Base-by-base conservation (phyloP, 1,140 invertebrate species). In the Epicauta chinensis region DNA sequence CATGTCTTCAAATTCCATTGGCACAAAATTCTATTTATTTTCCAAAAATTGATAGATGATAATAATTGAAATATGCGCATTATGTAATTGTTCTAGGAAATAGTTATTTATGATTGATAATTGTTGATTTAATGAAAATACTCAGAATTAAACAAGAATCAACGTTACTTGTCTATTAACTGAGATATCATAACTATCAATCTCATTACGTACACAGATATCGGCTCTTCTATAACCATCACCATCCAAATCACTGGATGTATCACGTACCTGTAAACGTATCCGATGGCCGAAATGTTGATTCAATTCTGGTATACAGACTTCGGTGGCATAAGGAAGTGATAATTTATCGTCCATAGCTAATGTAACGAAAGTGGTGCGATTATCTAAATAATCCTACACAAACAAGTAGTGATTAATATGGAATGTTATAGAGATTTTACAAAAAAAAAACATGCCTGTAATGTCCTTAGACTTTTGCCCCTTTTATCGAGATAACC, bases 221-320 rank as follows among this genome's bases (percentile, higher is more conserved):
- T 77, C 75, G 2, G 76, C 60, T 44, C 73, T 68, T 2, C 62
- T 60, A 51, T 65, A 72, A 7, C 69, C 69, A 31, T 50, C 63
- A n/a, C 66, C 68, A 15, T 47, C 56, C n/a, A 75, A 57, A 60
- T 74, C 64, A n/a, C 50, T 54, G 2, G 68, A 67, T 7, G 61
- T 55, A 59, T 75, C 73, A 39, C 71, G 59, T 4, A 74, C 64
- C 66, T 74, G 55, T 16, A 68, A 57, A 43, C 59, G 54, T 49
- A 78, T 73, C 14, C 65, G 58, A 50, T 67, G 69, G 3, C 71
- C 65, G 53, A 71, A 76, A 61, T 76, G 73, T 46, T 66, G 43
- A 50, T 78, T 77, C 11, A 78, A 54, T 58, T 77, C 70, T 6
- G 75, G 75, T 48, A 76, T 70, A 44, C 75, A 77, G 1, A 75